These are phyloP conservation scores for Hydrolagus affinis DNA, from an alignment of 2,113 vertebrate genomes.

Conservation along the genomic window DNA sequence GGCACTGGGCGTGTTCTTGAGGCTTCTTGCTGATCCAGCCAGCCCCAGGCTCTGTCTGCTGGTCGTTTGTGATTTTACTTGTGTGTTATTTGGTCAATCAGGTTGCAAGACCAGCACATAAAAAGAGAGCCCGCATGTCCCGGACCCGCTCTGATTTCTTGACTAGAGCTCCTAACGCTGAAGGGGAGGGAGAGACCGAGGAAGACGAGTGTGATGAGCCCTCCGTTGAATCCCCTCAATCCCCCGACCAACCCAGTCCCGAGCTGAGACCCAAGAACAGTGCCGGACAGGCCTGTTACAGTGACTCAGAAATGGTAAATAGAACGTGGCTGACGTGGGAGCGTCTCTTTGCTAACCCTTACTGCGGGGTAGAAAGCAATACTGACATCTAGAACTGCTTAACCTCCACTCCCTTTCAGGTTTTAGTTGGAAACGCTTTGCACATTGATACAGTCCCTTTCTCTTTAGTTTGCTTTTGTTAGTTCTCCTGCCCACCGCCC, in stretches of 20 bases:
- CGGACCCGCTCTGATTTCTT: conserved; percentile 98
- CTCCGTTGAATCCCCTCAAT: conserved; percentile 62
- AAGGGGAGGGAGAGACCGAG: conserved; percentile 84
- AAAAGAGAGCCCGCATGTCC: conserved; percentile 99
- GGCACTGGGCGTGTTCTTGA: neutral
- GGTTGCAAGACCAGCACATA: conserved; percentile 73
- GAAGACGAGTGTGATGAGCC: conserved; percentile 81
- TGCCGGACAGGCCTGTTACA: conserved; percentile 85
- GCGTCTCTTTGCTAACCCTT: conserved; percentile 65
- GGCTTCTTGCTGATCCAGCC: neutral
- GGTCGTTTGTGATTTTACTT: conserved; percentile 16
- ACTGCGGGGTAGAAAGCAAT: conserved; percentile 43
- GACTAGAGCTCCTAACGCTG: conserved; percentile 80
- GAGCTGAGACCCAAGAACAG: conserved; percentile 65
- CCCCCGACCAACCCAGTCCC: conserved; percentile 69
- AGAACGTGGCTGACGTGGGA: conserved; percentile 42
- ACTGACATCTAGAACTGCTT: conserved; percentile 55
- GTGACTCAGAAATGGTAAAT: conserved; percentile 99
- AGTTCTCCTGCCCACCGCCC: no score
- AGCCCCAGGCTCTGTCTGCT: no score
- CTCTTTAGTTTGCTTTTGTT: neutral
- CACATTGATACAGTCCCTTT: neutral
- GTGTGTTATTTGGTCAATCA: conserved; percentile 63
- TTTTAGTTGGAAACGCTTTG: conserved; percentile 25
- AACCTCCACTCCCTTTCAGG: conserved; percentile 36